These are phyloP conservation scores for Chloropsis hardwickii DNA, from an alignment of 2,113 vertebrate species.

Conservation along the genomic window DNA sequence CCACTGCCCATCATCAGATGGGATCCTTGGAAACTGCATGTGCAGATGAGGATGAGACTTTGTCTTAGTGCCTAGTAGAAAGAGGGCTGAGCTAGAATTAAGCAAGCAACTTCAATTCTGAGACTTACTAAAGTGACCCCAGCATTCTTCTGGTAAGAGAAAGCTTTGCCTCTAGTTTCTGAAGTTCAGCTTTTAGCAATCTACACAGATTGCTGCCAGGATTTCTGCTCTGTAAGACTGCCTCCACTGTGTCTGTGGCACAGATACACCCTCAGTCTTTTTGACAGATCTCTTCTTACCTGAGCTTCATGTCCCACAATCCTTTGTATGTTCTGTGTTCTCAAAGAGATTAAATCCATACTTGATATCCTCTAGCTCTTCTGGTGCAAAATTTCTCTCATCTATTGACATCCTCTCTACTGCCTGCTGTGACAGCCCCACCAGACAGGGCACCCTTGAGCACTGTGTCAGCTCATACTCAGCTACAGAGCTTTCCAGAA, in stretches of 20 bases:
- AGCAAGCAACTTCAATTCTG: not conserved
- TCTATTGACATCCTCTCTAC: not conserved
- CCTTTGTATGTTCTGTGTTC: not conserved
- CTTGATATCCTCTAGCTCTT: not conserved
- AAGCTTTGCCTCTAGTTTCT: not conserved
- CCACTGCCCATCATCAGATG: not conserved
- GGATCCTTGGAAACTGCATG: not conserved
- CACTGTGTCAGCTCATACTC: not conserved
- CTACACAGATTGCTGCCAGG: not conserved
- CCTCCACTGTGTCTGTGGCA: not conserved
- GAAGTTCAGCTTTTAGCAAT: not conserved
- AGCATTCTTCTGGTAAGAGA: not conserved
- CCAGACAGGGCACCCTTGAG: not conserved
- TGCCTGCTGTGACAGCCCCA: not conserved
- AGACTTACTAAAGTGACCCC: not conserved
- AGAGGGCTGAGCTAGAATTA: not conserved
- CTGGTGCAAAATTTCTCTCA: not conserved
- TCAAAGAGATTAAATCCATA: not conserved
- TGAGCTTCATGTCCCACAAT: not conserved
- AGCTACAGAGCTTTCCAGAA: not conserved
- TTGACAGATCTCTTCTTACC: not conserved
- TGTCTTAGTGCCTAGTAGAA: not conserved
- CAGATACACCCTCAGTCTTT: not conserved
- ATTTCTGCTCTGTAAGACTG: not conserved
- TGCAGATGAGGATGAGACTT: not conserved